Evolutionary conservation across 2,888 invertebrate genomes (phyloP).

Genomic region (Aphidius colemani): DNA sequence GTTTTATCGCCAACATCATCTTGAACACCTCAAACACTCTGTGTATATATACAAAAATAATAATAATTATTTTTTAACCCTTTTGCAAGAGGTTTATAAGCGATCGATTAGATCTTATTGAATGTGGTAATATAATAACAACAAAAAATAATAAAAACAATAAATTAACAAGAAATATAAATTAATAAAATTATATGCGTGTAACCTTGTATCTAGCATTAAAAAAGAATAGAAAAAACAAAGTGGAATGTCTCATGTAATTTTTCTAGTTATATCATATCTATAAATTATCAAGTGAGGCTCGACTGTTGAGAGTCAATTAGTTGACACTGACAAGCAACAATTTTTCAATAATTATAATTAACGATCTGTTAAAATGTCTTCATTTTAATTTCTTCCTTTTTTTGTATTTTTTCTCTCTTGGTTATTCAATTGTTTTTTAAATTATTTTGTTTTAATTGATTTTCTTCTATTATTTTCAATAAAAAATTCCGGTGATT

Average conservation of each 20-base stretch:
- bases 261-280: no score
- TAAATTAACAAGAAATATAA: no score
- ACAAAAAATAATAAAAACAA: not conserved
- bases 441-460: no score
- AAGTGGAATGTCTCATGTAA: no score
- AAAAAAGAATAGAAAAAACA: no score
- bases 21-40: constrained; percentile 27
- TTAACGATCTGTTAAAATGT: constrained; percentile 25
- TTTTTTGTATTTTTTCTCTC: no score
- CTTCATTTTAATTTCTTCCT: not conserved
- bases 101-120: constrained; percentile 2
- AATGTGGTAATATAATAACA: constrained; percentile 13
- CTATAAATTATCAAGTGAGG: no score
- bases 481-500: no score
- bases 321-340: constrained; percentile 27
- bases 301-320: constrained; percentile 8
- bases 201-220: no score
- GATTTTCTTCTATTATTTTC: no score
- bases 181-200: no score
- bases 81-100: constrained; percentile 19
- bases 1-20: constrained; percentile 38
- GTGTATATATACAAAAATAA: not conserved
- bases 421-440: no score
- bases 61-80: constrained; percentile 23
- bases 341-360: constrained; percentile 34